Evolutionary conservation across 92 coral and sea anemone genomes (phyloP).

Genomic region (Paragorgia papillata): DNA sequence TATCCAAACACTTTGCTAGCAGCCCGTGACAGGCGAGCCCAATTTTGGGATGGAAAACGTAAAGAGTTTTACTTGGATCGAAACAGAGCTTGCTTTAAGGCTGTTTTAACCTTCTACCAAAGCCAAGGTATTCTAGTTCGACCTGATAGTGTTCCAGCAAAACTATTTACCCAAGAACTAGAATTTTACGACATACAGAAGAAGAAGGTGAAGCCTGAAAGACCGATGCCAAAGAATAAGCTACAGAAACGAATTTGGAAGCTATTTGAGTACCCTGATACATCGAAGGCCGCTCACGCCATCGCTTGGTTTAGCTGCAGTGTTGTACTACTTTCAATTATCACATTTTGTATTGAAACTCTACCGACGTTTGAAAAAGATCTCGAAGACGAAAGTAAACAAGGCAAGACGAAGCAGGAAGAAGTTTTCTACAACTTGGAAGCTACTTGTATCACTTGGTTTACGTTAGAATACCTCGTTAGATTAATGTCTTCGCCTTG

Average conservation of each 20-base stretch:
- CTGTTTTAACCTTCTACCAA: slow-evolving; percentile 89
- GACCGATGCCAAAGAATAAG: slow-evolving; percentile 73
- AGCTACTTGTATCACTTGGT: slow-evolving; percentile 89
- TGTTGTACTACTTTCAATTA: slow-evolving; percentile 78
- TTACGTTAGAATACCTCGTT: slow-evolving; percentile 78
- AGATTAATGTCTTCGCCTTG: slow-evolving; percentile 79
- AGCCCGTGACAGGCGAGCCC: slow-evolving; percentile 61
- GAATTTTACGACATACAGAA: slow-evolving; percentile 94
- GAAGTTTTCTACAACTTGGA: slow-evolving; percentile 72
- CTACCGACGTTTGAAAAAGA: slow-evolving; percentile 76
- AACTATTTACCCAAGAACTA: slow-evolving; percentile 76
- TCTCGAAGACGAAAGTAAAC: slow-evolving; percentile 23
- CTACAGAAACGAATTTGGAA: slow-evolving; percentile 77
- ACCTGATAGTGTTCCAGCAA: slow-evolving; percentile 81
- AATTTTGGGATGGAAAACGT: slow-evolving; percentile 68
- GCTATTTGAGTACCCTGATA: slow-evolving; percentile 89
- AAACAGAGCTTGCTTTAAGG: slow-evolving; percentile 90
- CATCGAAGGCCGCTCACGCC: slow-evolving; percentile 75
- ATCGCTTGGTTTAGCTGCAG: slow-evolving; percentile 81
- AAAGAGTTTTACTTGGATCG: slow-evolving; percentile 84
- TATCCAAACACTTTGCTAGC: slow-evolving; percentile 88
- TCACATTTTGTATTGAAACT: slow-evolving; percentile 91
- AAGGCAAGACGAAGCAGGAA: slow-evolving; percentile 48
- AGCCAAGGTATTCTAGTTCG: slow-evolving; percentile 83
- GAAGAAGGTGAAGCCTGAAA: no score